Evolutionary conservation across 2,797 vertebrate genomes (phyloP).

Genomic region (Menidia menidia): DNA sequence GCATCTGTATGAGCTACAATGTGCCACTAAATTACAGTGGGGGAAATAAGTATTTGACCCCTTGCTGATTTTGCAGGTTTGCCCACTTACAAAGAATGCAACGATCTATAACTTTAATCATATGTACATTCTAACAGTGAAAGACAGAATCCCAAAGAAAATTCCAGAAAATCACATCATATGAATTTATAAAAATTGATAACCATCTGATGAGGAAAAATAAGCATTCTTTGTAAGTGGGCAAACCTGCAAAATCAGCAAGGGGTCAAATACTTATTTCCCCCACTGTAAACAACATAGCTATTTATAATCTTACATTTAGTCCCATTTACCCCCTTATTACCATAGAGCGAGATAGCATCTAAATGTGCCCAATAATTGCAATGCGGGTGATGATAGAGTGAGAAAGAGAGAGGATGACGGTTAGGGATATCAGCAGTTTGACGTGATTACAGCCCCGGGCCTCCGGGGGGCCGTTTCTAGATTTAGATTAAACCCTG

Average conservation of each 20-base stretch:
- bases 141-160: too few relatives aligned
- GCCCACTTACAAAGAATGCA: too few relatives aligned
- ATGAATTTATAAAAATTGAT: too few relatives aligned
- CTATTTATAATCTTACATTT: conserved; percentile 52
- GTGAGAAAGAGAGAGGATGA: conserved; percentile 61
- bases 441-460: conserved; percentile 75
- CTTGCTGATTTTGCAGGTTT: too few relatives aligned
- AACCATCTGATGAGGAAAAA: too few relatives aligned
- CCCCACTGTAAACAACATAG: conserved; percentile 51
- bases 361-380: conserved; percentile 77
- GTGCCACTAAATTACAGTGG: conserved; percentile 48
- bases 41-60: too few relatives aligned
- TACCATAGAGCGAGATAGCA: conserved; percentile 65
- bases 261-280: too few relatives aligned
- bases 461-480: conserved; percentile 68
- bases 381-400: conserved; percentile 76
- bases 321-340: conserved; percentile 68
- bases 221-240: too few relatives aligned
- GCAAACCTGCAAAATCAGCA: too few relatives aligned
- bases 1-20: conserved; percentile 27
- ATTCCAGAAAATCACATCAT: too few relatives aligned
- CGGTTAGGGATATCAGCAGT: conserved; percentile 57
- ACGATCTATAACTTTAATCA: too few relatives aligned
- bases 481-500: conserved; percentile 79
- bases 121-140: too few relatives aligned